phyloP scores from a whole-genome alignment of 2,113 vertebrate genomes.

The Pygoscelis antarcticus region DNA sequence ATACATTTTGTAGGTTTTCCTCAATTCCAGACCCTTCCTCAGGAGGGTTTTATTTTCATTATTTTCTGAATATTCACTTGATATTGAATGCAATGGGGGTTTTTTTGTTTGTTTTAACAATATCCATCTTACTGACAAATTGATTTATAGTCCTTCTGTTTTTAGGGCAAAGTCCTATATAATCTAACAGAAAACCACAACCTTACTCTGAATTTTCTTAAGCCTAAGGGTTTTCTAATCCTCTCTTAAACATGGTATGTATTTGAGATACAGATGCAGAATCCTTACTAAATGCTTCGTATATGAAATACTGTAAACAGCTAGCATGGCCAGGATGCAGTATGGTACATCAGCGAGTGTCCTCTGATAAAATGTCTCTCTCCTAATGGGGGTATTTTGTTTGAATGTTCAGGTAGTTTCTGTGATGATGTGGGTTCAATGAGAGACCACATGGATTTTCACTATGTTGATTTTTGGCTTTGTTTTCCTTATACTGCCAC shows the following conservation, averaged over 20 bases:
- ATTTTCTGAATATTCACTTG: neutral
- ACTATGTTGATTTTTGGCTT: neutral
- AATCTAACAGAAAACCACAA: neutral
- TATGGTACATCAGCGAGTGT: too few species aligned
- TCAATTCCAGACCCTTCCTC: neutral
- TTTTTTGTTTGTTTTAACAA: neutral
- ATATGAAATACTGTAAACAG: neutral
- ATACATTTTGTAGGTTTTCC: neutral
- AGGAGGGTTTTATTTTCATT: neutral
- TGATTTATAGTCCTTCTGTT: neutral
- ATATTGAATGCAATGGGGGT: neutral
- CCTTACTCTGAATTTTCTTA: neutral
- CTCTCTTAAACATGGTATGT: rapidly evolving
- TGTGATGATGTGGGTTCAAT: neutral
- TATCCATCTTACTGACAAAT: neutral
- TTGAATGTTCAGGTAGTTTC: neutral
- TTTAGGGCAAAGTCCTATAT: neutral
- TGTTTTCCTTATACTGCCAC: conserved; percentile 24
- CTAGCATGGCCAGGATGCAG: too few species aligned
- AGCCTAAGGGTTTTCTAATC: neutral
- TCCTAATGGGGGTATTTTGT: neutral
- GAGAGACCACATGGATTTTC: neutral
- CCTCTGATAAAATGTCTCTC: neutral
- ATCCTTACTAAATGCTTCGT: neutral
- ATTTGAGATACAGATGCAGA: neutral